phyloP scores from a whole-genome alignment of 2,797 vertebrate species.

The Enteromius mattozi region DNA sequence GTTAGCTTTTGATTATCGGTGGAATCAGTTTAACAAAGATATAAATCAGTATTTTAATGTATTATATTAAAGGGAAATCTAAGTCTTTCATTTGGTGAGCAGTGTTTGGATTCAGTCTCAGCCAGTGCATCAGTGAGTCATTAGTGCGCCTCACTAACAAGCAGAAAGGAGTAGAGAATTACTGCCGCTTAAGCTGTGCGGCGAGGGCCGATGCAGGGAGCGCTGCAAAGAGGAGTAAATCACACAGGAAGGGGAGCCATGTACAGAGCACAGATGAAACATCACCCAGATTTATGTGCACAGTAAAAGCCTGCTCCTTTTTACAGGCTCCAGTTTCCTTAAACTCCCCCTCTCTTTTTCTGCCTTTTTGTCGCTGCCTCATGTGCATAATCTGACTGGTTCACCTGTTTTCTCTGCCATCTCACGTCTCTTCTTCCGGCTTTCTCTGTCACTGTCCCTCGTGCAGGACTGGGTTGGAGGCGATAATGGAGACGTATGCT shows the following conservation, averaged over 20 bases:
- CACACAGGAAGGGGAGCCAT: slow-evolving; percentile 75
- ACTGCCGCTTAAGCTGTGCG: slow-evolving; percentile 54
- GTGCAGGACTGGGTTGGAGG: slow-evolving; percentile 93
- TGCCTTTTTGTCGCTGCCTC: slow-evolving; percentile 29
- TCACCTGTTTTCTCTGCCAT: slow-evolving; percentile 50
- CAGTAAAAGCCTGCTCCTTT: slow-evolving; percentile 77
- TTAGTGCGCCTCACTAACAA: slow-evolving; percentile 75
- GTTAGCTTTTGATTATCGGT: slow-evolving; percentile 12
- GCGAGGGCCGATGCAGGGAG: slow-evolving; percentile 48
- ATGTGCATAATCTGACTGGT: slow-evolving; percentile 41
- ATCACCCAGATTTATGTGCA: slow-evolving; percentile 79
- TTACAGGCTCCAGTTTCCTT: slow-evolving; percentile 77
- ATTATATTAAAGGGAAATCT: slow-evolving; percentile 62
- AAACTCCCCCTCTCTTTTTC: slow-evolving; percentile 64
- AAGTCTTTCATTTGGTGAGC: slow-evolving; percentile 41
- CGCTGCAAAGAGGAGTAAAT: slow-evolving; percentile 72
- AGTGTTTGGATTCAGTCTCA: slow-evolving; percentile 72
- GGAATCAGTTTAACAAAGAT: slow-evolving; percentile 11
- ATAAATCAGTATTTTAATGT: slow-evolving; percentile 41
- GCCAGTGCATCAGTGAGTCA: slow-evolving; percentile 59
- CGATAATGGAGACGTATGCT: slow-evolving; percentile 98
- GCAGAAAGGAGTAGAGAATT: slow-evolving; percentile 63
- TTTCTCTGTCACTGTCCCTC: slow-evolving; percentile 62
- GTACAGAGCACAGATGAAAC: slow-evolving; percentile 80
- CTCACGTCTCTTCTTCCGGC: slow-evolving; percentile 40